Evolutionary conservation across 2,888 invertebrate genomes (phyloP).

Genomic region (Scotopteryx bipunctaria): DNA sequence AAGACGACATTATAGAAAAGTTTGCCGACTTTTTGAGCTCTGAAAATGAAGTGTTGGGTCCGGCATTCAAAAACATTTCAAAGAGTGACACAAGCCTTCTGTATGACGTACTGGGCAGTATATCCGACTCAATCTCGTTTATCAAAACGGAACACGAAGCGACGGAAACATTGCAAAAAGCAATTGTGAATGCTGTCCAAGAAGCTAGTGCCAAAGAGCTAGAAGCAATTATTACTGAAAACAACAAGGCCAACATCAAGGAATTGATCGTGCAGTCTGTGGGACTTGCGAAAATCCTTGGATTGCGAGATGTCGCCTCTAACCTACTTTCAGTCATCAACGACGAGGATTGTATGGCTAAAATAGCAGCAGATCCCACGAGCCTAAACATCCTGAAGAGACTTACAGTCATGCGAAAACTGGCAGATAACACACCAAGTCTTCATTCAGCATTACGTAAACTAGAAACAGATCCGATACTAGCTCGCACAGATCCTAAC

Average conservation of each 20-base stretch:
- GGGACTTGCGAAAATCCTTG: constrained; percentile 87
- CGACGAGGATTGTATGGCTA: constrained; percentile 81
- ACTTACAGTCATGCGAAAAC: constrained; percentile 87
- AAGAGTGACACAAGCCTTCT: constrained; percentile 84
- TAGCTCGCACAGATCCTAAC: constrained; percentile 87
- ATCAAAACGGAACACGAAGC: constrained; percentile 86
- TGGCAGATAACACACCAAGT: constrained; percentile 86
- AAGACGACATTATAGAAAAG: constrained; percentile 85
- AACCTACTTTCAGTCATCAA: constrained; percentile 79
- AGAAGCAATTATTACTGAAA: constrained; percentile 78
- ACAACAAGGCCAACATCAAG: constrained; percentile 71
- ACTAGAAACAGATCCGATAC: constrained; percentile 86
- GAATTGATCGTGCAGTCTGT: constrained; percentile 85
- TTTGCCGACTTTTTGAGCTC: constrained; percentile 85
- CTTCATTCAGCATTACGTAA: constrained; percentile 85
- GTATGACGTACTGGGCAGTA: constrained; percentile 83
- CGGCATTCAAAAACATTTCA: constrained; percentile 86
- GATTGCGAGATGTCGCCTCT: constrained; percentile 85
- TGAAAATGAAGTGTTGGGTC: constrained; percentile 83
- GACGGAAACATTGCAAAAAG: constrained; percentile 85
- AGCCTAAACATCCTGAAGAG: constrained; percentile 87
- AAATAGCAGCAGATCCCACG: constrained; percentile 82
- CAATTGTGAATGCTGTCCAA: constrained; percentile 86
- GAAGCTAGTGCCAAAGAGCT: constrained; percentile 84
- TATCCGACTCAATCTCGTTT: constrained; percentile 84